These are phyloP conservation scores for Conops quadrifasciatus DNA, from an alignment of 2,888 invertebrate genomes.

Conservation along the genomic window DNA sequence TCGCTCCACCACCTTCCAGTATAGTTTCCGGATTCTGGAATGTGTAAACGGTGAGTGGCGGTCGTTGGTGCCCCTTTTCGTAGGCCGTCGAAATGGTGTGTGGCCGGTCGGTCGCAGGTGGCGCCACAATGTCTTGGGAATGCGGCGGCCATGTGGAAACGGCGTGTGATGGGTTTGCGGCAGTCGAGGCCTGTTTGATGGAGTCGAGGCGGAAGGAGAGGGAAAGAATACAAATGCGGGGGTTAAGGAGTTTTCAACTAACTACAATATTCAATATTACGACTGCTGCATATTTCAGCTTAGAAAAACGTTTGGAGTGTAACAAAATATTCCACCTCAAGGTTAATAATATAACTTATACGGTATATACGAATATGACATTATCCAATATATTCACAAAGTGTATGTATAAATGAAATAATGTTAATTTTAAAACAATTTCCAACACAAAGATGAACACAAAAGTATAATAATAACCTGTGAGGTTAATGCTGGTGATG, in stretches of 20 bases:
- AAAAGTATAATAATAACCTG: constrained; percentile 66
- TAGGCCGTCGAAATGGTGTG: constrained; percentile 94
- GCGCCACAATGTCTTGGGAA: constrained; percentile 62
- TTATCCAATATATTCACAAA: not conserved
- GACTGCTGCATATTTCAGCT: too few species aligned
- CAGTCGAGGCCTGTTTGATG: constrained; percentile 67
- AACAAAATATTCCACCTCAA: too few species aligned
- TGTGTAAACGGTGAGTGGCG: constrained; percentile 87
- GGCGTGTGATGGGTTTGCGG: constrained; percentile 64
- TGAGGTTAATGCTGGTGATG: constrained; percentile 66
- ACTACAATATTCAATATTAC: not conserved
- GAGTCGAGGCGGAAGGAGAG: constrained; percentile 23
- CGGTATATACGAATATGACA: too few species aligned
- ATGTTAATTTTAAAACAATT: constrained; percentile 51
- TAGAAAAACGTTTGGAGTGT: too few species aligned
- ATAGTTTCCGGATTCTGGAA: constrained; percentile 79
- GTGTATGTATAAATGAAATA: too few species aligned
- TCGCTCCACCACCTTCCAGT: constrained; percentile 52
- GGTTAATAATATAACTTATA: too few species aligned
- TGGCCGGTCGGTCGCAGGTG: constrained; percentile 79
- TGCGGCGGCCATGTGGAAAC: constrained; percentile 66
- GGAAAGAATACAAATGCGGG: constrained; percentile 43
- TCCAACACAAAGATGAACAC: constrained; percentile 63
- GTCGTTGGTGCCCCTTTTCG: constrained; percentile 84
- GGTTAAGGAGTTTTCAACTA: not conserved